Base-by-base conservation (phyloP, 2,888 invertebrate genomes). In the Oscheius sp. region DNA sequence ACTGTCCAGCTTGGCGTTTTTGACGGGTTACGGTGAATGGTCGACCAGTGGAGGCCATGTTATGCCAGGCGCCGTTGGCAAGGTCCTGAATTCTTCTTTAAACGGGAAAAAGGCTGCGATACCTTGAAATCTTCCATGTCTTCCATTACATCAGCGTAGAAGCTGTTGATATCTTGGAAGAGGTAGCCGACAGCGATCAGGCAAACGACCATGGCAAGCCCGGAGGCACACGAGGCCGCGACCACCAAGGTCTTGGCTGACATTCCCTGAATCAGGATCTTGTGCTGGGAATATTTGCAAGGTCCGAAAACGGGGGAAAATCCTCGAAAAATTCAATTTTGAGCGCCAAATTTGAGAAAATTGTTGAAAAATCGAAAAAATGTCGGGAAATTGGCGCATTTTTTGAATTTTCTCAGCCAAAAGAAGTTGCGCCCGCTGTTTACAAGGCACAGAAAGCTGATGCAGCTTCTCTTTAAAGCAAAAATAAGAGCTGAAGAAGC, bases 141-240 rank as follows among this genome's bases (percentile, higher is more conserved):
- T 35, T 68, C 69, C 73, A 77, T 68, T 3, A 75, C 72, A 53
- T 75, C 77, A 9, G 64, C 72, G 29, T 77, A 77, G 18, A 77
- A 41, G 12, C 64, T 63, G 73, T 77, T 77, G 72, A 77, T 77
- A 41, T 77, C 77, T 56, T 77, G 73, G 74, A 75, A 77, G 6
- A 77, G 46, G 16, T 73, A 61, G 35, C 73, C 77, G 25, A 72
- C 75, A 29, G 56, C 21, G 12, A 75, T 35, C 13, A 77, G 46
- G 9, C 72, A 61, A 45, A 69, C 75, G 3, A 77, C 49, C 49
- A 77, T 75, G 18, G 64, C 55, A 27, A 75, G 49, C 21, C 77
- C 77, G 13, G 75, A 75, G 16, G 70, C 61, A 49, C 69, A 75
- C 45, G 77, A 75, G 5, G 74, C 59, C n/a, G 75, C 58, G 2